Evolutionary conservation across 2,113 vertebrate genomes (phyloP).

Genomic region (Panurus biarmicus): DNA sequence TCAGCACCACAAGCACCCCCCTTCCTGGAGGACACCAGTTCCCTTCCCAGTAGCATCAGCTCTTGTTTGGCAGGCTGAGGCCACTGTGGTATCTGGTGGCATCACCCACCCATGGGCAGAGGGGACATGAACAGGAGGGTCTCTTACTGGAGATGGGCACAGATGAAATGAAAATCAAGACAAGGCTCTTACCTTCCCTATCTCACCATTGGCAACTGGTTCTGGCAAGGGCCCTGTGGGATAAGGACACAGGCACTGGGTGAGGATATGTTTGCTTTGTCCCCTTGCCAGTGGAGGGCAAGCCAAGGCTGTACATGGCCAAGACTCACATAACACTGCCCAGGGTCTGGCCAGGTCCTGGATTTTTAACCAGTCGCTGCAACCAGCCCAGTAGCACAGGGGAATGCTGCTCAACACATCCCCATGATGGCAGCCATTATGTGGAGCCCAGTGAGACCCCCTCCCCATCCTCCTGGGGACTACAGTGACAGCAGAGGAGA

Average conservation of each 20-base stretch:
- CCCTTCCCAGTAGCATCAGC: neutral
- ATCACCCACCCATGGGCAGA: neutral
- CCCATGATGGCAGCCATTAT: fast-evolving
- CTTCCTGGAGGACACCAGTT: neutral
- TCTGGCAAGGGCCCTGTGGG: constrained; percentile 82
- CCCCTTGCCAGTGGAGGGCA: neutral
- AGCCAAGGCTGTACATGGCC: neutral
- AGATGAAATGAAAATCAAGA: neutral
- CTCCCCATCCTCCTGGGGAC: neutral
- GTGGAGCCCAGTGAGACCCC: neutral
- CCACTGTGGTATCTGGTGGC: neutral
- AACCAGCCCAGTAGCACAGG: neutral
- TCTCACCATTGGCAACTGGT: constrained; percentile 79
- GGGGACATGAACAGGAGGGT: neutral
- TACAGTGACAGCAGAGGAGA: fast-evolving
- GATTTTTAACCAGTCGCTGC: neutral
- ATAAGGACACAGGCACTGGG: fast-evolving
- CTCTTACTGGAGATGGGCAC: neutral
- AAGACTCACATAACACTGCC: neutral
- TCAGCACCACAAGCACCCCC: neutral
- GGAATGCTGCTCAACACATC: neutral
- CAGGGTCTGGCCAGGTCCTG: neutral
- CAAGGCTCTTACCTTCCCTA: constrained; percentile 79
- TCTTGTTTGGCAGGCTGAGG: neutral
- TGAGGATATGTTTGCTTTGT: neutral